These are phyloP conservation scores for Haliclystus octoradiatus DNA, from an alignment of 30 jellyfish, hydroid and myxozoan species.

Conservation along the genomic window DNA sequence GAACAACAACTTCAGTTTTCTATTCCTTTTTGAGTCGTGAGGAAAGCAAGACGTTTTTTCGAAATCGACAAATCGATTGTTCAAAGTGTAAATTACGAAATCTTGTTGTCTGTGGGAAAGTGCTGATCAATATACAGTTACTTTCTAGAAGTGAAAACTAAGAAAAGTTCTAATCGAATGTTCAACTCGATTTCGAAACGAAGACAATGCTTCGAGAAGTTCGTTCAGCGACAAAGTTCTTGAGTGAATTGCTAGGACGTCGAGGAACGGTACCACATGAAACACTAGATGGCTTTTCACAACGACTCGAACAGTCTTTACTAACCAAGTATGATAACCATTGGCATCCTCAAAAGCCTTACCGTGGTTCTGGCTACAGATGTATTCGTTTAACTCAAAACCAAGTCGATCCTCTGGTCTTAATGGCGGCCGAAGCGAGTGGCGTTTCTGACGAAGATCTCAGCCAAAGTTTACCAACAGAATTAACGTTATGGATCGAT, in stretches of 20 bases:
- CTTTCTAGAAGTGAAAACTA: no score
- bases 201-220: slow-evolving; percentile 61
- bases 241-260: slow-evolving; percentile 55
- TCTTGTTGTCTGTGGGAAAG: no score
- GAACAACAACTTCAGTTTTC: neutral
- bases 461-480: slow-evolving; percentile 61
- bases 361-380: slow-evolving; percentile 88
- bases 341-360: slow-evolving; percentile 95
- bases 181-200: neutral
- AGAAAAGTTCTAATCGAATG: neutral
- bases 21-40: no score
- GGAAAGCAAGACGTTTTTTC: no score
- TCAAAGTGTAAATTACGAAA: no score
- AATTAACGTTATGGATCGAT: slow-evolving; percentile 92
- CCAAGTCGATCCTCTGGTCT: slow-evolving; percentile 72
- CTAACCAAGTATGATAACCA: slow-evolving; percentile 54
- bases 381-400: slow-evolving; percentile 66
- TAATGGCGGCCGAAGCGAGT: slow-evolving; percentile 68
- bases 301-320: slow-evolving; percentile 53
- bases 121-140: no score
- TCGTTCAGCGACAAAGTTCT: slow-evolving; percentile 67
- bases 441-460: slow-evolving; percentile 62
- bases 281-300: slow-evolving; percentile 55
- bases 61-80: no score
- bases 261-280: slow-evolving; percentile 35